Base-by-base conservation (phyloP, 2,113 vertebrate species). In the Phodopus roborovskii region DNA sequence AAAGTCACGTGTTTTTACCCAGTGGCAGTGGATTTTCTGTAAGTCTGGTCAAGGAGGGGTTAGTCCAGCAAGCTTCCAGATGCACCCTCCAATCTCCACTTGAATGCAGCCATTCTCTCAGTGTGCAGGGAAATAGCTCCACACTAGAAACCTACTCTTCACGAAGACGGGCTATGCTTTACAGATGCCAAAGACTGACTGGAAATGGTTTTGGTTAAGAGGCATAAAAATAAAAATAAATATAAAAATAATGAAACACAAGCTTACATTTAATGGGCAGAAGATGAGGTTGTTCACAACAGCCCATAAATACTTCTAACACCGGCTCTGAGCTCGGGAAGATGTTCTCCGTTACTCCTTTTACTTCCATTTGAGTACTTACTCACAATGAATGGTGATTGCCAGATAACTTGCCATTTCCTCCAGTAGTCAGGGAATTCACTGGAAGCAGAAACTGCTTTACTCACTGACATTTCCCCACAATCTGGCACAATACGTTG, bases 171-270 rank as follows among this genome's bases (percentile, higher is more conserved):
- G 39, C n/a, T 86, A 36, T 24, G 17, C 26, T 64, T 66, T 66
- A 26, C 4, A 10, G 70, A 86, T 94, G 53, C 16, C 36, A 50
- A 30, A 50, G 58, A 56, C 58, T 70, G 20, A 58, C 75, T 91
- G 83, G 60, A 96, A 94, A 88, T 62, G 50, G 56, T 86, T 91
- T 94, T 89, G n/a, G 66, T 75, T 97, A 97, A 95, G 64, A 56
- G 66, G 68, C 58, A 89, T 92, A 93, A 97, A 93, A 78, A 66
- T 91, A 88, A 96, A 93, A 68, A 71, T 85, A 93, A 96, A 96
- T 91, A 83, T 91, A 92, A 97, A 96, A 95, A 89, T 95, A 95
- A 87, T 92, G 68, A 96, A 92, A 92, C 66, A 94, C 26, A 91
- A 84, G 48, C 86, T 94, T n/a, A 75, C 77, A 71, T 82, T 88